Evolutionary conservation across 2,888 invertebrate species (phyloP), one percentile per base, ranked within the genome.

Genomic region (Schizotus pectinicornis): DNA sequence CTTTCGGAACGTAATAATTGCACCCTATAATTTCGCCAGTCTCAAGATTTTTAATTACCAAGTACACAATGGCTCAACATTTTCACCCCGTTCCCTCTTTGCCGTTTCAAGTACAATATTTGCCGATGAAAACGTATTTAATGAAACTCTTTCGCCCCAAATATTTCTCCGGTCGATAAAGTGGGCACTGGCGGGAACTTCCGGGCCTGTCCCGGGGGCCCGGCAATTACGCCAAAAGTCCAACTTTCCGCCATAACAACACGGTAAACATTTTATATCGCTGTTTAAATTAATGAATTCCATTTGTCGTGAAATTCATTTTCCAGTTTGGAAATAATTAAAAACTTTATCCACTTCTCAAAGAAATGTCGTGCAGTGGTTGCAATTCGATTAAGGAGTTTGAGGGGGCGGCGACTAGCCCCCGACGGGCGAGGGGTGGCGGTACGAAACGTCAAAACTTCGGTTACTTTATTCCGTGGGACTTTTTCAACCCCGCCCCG

Each of bases 341-440:
- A 77, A 78, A 78, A 77, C 76, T 77, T 78, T 76, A 73, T 74
- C 72, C 75, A 74, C 75, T 75, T 76, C 68, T 73, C 74, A 76
- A 75, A 74, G 76, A 76, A 77, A 77, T 75, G 76, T 74, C 77
- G 74, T 75, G 73, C 74, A 74, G 74, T 74, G 75, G 76, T 76
- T 76, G 76, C 76, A 75, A 77, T 77, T 78, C 76, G 77, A 77
- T 77, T 78, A 77, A 76, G 75, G 75, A 76, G 75, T 74, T 77
- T 73, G 65, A 62, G 59, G 64, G 59, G 56, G 41, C 37, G 48
- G 31, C 41, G 42, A 33, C 11, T 11, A 7, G 37, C 38, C 43
- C 33, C 35, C 49, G 52, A 38, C 48, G 53, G 30, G 41, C 30
- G 33, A 32, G 39, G 14, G 47, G 34, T 46, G 46, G 11, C 14